phyloP scores from a whole-genome alignment of 2,888 invertebrate species.

The Catocala fraxini region DNA sequence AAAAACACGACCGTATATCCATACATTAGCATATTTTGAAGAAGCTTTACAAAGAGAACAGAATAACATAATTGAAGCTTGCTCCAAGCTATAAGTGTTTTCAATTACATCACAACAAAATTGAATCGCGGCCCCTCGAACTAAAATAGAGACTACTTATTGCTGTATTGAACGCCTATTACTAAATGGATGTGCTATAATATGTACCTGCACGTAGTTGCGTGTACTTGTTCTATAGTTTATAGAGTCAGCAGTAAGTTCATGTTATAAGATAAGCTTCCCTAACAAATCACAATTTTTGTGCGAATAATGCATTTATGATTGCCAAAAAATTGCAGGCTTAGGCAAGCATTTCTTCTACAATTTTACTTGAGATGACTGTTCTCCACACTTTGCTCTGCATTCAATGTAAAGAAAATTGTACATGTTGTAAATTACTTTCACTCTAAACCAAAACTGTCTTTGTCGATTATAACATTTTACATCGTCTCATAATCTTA shows the following conservation, averaged over 20 bases:
- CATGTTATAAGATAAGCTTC: neutral
- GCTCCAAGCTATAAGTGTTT: slow-evolving; percentile 28
- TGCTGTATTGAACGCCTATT: slow-evolving; percentile 34
- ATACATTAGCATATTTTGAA: slow-evolving; percentile 28
- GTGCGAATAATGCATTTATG: too few species aligned
- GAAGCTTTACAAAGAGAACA: slow-evolving; percentile 30
- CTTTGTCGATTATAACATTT: too few species aligned
- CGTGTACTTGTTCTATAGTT: neutral
- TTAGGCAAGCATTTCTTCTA: too few species aligned
- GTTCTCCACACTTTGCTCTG: too few species aligned
- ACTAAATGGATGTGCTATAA: slow-evolving; percentile 34
- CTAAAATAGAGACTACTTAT: slow-evolving; percentile 41
- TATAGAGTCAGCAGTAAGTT: neutral
- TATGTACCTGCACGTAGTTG: slow-evolving; percentile 15
- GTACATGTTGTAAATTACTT: too few species aligned
- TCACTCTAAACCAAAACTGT: too few species aligned
- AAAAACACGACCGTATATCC: neutral
- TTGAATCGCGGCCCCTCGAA: slow-evolving; percentile 36
- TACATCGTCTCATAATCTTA: too few species aligned
- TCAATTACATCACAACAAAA: slow-evolving; percentile 48
- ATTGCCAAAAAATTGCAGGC: too few species aligned
- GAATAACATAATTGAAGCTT: slow-evolving; percentile 22
- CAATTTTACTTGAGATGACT: too few species aligned
- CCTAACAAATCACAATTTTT: too few species aligned
- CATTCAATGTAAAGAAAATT: too few species aligned